Evolutionary conservation across 1,140 invertebrate genomes (phyloP), one percentile per base, ranked within the genome.

Genomic region (Trachelipus rathkii): DNA sequence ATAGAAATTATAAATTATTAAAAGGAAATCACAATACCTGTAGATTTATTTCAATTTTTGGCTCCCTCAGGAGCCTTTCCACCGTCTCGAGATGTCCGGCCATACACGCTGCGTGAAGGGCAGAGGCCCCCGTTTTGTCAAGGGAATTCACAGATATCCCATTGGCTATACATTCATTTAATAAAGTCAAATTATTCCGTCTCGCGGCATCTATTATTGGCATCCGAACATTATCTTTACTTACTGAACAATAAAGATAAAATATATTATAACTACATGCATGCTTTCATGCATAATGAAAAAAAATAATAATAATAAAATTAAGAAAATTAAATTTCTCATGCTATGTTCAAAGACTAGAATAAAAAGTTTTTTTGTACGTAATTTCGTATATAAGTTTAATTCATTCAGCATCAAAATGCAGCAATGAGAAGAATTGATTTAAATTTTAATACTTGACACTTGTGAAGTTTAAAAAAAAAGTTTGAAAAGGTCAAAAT

Each of bases 131-230:
- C 75, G 89, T 88, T 81, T 89, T 88, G 84, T 92, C 91, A 77
- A 92, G 84, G 74, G 88, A 87, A 82, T 91, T 91, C 19, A 89
- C 88, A 44, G 90, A 92, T 76, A 92, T 89, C 71, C 89, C 87
- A 83, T 90, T 88, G 71, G 83, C 82, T 10, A 92, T 82, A 82
- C 90, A 91, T 84, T 92, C 90, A 74, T 83, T 82, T 73, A 92
- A 82, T 81, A 91, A 89, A 7, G 84, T 85, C 6, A 90, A 81
- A 83, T 92, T 92, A 21, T 91, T 91, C 78, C 91, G 84, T 82
- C 89, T 89, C 2, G 90, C 90, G 79, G 90, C 91, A 84, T 92
- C 91, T 82, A 92, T 91, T 23, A 92, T 82, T 15, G 91, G 90
- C 77, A 88, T 85, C 73, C 90, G 86, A 68, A 91, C 85, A 78